Conservation (phyloP, 2,888 invertebrate genomes). For the Merodon equestris region DNA sequence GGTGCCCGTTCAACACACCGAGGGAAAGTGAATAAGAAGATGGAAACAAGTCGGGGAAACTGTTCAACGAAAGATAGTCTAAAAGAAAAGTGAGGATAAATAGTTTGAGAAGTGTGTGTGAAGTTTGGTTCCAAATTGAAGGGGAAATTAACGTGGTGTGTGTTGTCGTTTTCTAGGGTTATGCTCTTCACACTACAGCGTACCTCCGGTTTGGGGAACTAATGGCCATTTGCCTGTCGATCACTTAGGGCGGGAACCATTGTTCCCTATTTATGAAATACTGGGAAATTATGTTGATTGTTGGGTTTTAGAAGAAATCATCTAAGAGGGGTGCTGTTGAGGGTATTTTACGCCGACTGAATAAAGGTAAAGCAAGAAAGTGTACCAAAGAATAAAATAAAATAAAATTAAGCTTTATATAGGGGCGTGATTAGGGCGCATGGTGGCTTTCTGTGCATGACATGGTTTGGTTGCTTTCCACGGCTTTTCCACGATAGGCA, state of each 20-base stretch:
- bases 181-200: slow-evolving; percentile 30
- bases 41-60: slow-evolving; percentile 43
- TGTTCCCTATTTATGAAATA: slow-evolving; percentile 43
- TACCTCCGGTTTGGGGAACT: slow-evolving; percentile 17
- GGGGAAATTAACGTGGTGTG: slow-evolving; percentile 28
- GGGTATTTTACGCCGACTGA: slow-evolving; percentile 2
- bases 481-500: slow-evolving; percentile 22
- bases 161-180: background rate
- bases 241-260: slow-evolving; percentile 61
- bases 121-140: no score
- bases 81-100: slow-evolving; percentile 40
- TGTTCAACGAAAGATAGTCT: slow-evolving; percentile 22
- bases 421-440: slow-evolving; percentile 68
- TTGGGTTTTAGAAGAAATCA: no score
- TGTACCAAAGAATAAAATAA: slow-evolving; percentile 7
- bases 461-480: slow-evolving; percentile 26
- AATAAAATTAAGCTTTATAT: slow-evolving; percentile 47
- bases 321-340: background rate
- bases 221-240: slow-evolving; percentile 50
- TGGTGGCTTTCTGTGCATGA: slow-evolving; percentile 38
- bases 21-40: slow-evolving; percentile 42
- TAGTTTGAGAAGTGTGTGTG: slow-evolving; percentile 29
- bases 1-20: slow-evolving; percentile 44
- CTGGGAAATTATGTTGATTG: slow-evolving; percentile 35
- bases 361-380: background rate